Evolutionary conservation across 2,797 vertebrate genomes (phyloP), one percentile per base, ranked within the genome.

Genomic region (Morelia viridis): DNA sequence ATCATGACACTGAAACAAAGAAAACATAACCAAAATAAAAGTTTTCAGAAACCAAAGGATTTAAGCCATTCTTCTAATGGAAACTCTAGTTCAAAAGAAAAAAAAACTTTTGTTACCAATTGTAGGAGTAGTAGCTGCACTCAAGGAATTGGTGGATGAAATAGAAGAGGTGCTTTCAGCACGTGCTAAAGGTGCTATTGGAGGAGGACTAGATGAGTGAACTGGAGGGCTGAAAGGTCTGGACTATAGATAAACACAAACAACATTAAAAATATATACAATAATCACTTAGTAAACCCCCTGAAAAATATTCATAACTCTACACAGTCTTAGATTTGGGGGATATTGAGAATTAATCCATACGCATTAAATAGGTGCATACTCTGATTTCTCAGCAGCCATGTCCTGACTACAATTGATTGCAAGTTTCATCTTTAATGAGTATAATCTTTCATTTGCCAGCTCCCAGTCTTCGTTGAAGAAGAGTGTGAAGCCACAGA

Each of bases 111-210:
- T 97, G 97, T 98, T 98, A 97, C 99, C 99, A 85, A 99, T 98
- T 88, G 99, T 99, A 58, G 99, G 99, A 87, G 99, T 99, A 94
- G 99, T 99, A 6, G 99, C 99, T 60, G 99, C 98, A 0, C 99
- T 99, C 96, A 99, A 97, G 71, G 99, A 98, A 87, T 98, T 99
- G 96, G 99, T 97, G 80, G 99, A 99, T 24, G 99, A 99, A 92
- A 99, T 99, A 95, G 99, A 99, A 94, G 99, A 99, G 13, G 99
- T 99, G 97, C 99, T 99, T 95, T 99, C 99, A 7, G 99, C 99
- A 60, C 99, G 98, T 93, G 99, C 99, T 96, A 99, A 95, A 64
- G 99, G 99, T 41, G 99, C 99, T 64, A 99, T 98, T 41, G 99
- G 99, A 61, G 99, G 99, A 88, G 99, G 99, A 96, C 99, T 99